Base-by-base conservation (phyloP, 2,113 vertebrate species). In the Notothenia rossii region DNA sequence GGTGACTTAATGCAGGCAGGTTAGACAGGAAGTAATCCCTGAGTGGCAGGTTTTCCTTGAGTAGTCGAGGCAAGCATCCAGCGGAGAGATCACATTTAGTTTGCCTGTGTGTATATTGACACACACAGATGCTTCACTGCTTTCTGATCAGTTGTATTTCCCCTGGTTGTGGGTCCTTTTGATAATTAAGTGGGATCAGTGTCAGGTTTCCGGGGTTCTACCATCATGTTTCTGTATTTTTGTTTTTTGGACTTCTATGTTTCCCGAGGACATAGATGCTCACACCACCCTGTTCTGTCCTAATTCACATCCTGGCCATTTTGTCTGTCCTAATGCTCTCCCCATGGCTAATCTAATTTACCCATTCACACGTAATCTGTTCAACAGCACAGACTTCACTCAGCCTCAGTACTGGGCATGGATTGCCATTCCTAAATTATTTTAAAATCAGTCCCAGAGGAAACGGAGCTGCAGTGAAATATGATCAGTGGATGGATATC, bases 181-280 rank as follows among this genome's bases (percentile, higher is more conserved):
- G 8, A 29, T 4, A 59, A 20, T 55, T 85, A 33, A 65, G 40
- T 56, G 33, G 60, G 60, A 22, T 43, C 25, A 73, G 22, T 68
- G n/a, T 56, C 1, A 13, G 15, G 10, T 64, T 54, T 45, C n/a
- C 4, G n/a, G 33, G 45, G 12, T 49, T 40, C 73, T 72, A 14
- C 29, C 53, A 54, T 79, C 60, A 36, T 77, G 46, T 81, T 58
- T 71, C 10, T 88, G 53, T 73, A 6, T 65, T 29, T 78, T 62
- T 78, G n/a, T 82, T 22, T 62, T 45, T 60, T 49, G 60, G 40
- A 77, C 79, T 59, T 88, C 86, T 91, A 84, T 89, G 76, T 84
- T 64, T 78, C 56, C 45, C 12, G 22, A 77, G 36, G 50, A 79
- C 84, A 86, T 90, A 87, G 87, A 91, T 81, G 86, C 15, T 87